Evolutionary conservation across 2,113 vertebrate species (phyloP).

Genomic region (Progne subis): DNA sequence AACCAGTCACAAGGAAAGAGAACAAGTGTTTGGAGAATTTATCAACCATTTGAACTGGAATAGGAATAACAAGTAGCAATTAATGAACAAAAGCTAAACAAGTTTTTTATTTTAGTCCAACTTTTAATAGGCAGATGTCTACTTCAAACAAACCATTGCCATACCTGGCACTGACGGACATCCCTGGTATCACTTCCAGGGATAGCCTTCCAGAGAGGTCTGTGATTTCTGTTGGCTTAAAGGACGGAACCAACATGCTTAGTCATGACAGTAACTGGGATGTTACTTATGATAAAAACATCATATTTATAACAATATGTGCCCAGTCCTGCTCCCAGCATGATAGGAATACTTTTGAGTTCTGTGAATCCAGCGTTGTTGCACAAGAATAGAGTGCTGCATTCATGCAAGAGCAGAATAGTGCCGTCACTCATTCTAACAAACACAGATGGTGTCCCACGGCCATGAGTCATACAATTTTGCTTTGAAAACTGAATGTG

Average conservation of each 20-base stretch:
- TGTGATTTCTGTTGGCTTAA: background rate
- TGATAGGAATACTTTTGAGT: rapidly evolving
- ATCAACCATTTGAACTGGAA: background rate
- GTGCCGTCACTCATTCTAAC: background rate
- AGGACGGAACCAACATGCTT: background rate
- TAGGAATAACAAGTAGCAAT: background rate
- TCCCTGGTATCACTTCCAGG: background rate
- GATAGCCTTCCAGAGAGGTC: background rate
- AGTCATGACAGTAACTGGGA: background rate
- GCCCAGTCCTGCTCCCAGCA: background rate
- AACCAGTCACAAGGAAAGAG: background rate
- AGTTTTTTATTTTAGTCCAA: background rate
- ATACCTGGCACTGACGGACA: background rate
- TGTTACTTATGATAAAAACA: background rate
- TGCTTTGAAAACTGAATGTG: background rate
- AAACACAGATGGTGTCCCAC: background rate
- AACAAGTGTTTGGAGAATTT: background rate
- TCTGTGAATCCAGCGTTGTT: background rate
- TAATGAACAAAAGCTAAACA: background rate
- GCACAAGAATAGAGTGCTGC: rapidly evolving
- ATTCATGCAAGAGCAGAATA: background rate
- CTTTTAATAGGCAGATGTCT: background rate
- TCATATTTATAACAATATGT: background rate
- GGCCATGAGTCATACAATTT: background rate
- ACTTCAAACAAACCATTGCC: background rate